Conservation (phyloP, 2,797 vertebrate genomes). For the Macropus fuliginosus region DNA sequence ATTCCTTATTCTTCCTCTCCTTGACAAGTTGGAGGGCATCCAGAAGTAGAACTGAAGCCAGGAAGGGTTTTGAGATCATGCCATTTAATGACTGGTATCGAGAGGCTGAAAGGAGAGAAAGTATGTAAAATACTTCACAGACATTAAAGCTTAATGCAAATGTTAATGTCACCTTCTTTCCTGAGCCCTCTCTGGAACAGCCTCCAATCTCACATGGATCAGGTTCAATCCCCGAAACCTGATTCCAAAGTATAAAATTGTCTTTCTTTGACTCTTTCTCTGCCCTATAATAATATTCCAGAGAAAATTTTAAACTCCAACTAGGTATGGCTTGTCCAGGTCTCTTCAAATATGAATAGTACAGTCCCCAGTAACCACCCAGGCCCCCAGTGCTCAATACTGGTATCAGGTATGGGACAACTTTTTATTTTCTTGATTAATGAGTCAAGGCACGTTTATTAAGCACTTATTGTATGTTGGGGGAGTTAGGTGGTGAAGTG, state of each 20-base stretch:
- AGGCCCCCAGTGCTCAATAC: not conserved
- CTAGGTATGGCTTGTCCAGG: not conserved
- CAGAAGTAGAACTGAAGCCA: not conserved
- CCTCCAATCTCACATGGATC: not conserved
- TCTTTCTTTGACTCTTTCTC: not conserved
- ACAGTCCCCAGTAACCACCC: not conserved
- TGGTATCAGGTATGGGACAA: not conserved
- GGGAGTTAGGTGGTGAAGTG: not conserved
- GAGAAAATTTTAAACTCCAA: not conserved
- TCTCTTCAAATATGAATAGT: not conserved
- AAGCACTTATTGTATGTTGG: not conserved
- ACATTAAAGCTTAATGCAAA: not conserved
- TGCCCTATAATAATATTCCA: not conserved
- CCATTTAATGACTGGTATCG: not conserved
- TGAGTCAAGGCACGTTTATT: not conserved
- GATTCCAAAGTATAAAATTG: not conserved
- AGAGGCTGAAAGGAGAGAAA: not conserved
- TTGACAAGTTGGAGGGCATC: not conserved
- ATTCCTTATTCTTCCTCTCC: not conserved
- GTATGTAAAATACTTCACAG: not conserved
- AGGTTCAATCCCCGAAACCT: not conserved
- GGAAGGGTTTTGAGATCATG: not conserved
- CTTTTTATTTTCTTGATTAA: not conserved
- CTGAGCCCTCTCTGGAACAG: not conserved
- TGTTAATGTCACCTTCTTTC: not conserved